A percentile compares a stretch with the other conserved stretches of the same genome.
Evolutionary conservation across 2,797 vertebrate species (phyloP).

Genomic region (Manis crassicaudata): DNA sequence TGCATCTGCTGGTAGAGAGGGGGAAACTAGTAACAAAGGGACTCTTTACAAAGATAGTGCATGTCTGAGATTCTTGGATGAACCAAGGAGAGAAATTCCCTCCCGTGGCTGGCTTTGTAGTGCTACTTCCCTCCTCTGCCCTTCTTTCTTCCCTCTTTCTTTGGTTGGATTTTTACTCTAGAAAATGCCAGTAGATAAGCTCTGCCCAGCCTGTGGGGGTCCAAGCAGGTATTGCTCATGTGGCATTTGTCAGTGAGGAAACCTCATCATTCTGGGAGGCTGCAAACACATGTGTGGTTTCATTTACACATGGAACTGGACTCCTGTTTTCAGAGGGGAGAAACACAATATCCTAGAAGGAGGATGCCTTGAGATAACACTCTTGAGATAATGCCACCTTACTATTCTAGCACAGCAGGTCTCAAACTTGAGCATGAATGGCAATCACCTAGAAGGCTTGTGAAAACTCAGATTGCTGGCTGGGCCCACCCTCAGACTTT

Average conservation of each 20-base stretch:
- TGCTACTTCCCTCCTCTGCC: neutral
- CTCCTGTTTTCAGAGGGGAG: neutral
- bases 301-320: neutral
- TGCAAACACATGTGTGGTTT: neutral
- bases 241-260: neutral
- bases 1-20: neutral
- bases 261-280: neutral
- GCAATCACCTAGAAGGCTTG: neutral
- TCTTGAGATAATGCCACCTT: no score
- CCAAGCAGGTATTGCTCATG: neutral
- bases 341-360: neutral
- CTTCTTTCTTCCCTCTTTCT: neutral
- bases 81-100: neutral
- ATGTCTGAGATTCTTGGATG: neutral
- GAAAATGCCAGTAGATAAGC: neutral
- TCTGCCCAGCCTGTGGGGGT: neutral
- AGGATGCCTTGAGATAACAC: neutral
- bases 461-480: neutral
- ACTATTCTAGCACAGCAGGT: neutral
- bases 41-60: fast-evolving
- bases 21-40: neutral
- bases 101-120: neutral
- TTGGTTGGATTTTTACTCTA: neutral
- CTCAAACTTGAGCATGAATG: neutral
- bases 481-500: neutral